These are phyloP conservation scores for Tokudaia muenninki DNA, from an alignment of 2,797 vertebrate genomes.

Conservation along the genomic window DNA sequence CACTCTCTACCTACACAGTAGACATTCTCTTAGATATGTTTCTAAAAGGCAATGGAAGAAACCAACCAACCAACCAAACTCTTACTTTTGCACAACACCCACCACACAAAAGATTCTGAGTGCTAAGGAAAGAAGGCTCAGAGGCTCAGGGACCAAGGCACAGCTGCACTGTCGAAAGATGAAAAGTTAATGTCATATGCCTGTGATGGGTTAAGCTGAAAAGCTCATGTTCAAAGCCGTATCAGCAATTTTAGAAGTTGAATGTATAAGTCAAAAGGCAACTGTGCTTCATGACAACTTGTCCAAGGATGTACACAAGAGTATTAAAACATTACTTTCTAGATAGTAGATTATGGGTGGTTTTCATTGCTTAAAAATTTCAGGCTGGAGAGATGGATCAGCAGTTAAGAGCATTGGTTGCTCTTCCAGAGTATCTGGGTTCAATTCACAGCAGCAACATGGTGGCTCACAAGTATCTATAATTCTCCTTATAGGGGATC, in stretches of 20 bases:
- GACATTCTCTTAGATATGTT: neutral
- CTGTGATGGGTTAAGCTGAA: neutral
- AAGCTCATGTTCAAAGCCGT: neutral
- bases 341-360: neutral
- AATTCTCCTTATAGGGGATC: neutral
- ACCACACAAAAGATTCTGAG: neutral
- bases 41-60: neutral
- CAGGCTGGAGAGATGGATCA: neutral
- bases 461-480: neutral
- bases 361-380: constrained; percentile 13
- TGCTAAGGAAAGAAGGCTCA: neutral
- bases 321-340: neutral
- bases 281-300: neutral
- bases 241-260: neutral
- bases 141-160: neutral
- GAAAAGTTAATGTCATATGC: neutral
- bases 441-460: neutral
- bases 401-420: neutral
- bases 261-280: neutral
- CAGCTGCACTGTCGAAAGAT: neutral
- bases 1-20: neutral
- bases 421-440: neutral
- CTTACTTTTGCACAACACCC: neutral
- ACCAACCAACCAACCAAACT: neutral
- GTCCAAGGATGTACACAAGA: neutral